Base-by-base conservation (phyloP, 2,113 vertebrate genomes). In the Seriola quinqueradiata region DNA sequence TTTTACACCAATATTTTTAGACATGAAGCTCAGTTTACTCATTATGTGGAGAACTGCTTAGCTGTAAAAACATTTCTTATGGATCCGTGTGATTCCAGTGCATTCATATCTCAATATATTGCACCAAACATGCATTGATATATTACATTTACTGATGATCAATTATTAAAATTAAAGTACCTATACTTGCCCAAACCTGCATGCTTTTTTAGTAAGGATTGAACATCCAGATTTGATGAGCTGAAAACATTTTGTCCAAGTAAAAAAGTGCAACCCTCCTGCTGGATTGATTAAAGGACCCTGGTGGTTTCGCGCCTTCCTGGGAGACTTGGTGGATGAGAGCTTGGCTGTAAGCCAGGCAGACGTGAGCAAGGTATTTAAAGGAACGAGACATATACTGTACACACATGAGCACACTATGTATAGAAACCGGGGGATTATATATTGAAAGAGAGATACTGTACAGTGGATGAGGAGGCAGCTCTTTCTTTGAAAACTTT, bases 401-500 rank as follows among this genome's bases (percentile, higher is more conserved):
- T 42, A n/a, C 25, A 50, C 44, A 68, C 44, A 44, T 11, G 8
- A 40, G 7, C 5, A 21, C 61, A 67, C 34, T 9, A 61, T 80
- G 40, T 40, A 46, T 55, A 70, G 28, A 46, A 13, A 44, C 52
- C 19, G 7, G 25, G 64, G 44, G 32, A 11, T 14, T 46, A 0
- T 25, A 12, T 19, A 70, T 79, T 48, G 3, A 48, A 8, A 38
- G 34, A 42, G 55, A 46, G 34, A 71, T 36, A 23, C 8, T 38
- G n/a, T 16, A 21, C 10, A 23, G 48, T 50, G 23, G 14, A 7
- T 42, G 8, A 79, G 52, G 46, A 86, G 60, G 40, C 38, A 19
- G 57, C 23, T 84, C 10, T 59, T 70, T 72, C 17, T 65, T 84
- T 86, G 54, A 72, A 79, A 74, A 68, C 54, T 75, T 64, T 87